These are phyloP conservation scores for Sphyrna mokarran DNA, from an alignment of 2,113 vertebrate genomes.

Conservation along the genomic window DNA sequence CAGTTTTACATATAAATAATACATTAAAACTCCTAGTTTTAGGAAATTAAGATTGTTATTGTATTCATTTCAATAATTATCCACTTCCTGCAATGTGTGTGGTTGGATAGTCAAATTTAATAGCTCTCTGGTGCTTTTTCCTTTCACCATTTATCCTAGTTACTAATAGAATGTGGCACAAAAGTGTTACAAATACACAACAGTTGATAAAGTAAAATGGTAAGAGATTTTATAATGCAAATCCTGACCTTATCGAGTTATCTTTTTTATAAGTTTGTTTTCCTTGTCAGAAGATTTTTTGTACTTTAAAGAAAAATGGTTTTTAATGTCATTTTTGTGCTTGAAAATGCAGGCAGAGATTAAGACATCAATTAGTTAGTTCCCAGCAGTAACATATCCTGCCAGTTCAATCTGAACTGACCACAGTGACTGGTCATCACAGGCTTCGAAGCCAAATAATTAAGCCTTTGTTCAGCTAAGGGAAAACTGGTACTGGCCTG, in stretches of 20 bases:
- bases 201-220: not conserved
- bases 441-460: slow-evolving; percentile 53
- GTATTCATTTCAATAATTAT: not conserved
- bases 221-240: not conserved
- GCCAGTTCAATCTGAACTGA: slow-evolving; percentile 33
- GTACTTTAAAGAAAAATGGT: not conserved
- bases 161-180: not conserved
- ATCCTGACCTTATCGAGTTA: not conserved
- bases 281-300: not conserved
- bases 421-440: slow-evolving; percentile 46
- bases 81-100: not conserved
- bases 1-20: not conserved
- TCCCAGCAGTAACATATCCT: slow-evolving; percentile 27
- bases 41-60: not conserved
- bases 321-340: not conserved
- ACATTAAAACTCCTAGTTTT: not conserved
- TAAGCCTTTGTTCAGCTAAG: slow-evolving; percentile 60
- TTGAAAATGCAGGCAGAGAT: not conserved
- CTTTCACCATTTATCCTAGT: not conserved
- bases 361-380: slow-evolving; percentile 33
- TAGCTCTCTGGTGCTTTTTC: not conserved
- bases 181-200: not conserved
- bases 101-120: not conserved
- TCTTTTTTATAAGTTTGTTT: not conserved
- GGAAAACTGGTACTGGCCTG: slow-evolving; percentile 53